Evolutionary conservation across 37 sponge, comb jelly and placozoan genomes (phyloP), one percentile per base, ranked within the genome.

Genomic region (Hormiphora californensis): DNA sequence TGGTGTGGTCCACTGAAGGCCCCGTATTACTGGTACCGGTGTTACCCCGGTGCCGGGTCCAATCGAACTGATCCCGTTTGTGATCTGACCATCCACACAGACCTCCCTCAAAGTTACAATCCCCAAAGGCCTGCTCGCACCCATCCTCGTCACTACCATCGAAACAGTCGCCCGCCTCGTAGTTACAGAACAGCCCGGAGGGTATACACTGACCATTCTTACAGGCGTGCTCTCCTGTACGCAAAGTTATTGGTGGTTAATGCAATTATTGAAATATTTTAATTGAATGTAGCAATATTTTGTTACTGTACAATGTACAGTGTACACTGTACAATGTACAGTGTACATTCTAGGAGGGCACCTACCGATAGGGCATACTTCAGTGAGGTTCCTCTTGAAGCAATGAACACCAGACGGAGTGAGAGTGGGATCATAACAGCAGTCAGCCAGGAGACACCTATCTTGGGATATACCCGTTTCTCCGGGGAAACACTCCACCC

Each of bases 31-130:
- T 25, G 9, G 89, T 44, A 5, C 85, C 85, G 5, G 89, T 88
- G 23, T 8, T 8, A 25, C 89, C 89, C 27, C 33, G 19, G 43
- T 63, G 86, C 11, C 54, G 5, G 32, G 89, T 88, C 89, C 89
- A 88, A 46, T 88, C 63, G 43, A 86, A 85, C 61, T 62, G 40
- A 63, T 88, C 89, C 35, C 32, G 2, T 32, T 39, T 54, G 25
- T 40, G 38, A 25, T 88, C 40, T 4, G 12, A 11, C 89, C 89
- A 88, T 1, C 85, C 51, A 85, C 88, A 88, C 36, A 46, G 8
- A 38, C 87, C 88, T 9, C 55, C 43, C 85, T 88, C 88, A 36
- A 88, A 88, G 63, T 85, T 65, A 30, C 88, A 88, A 30, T 67
- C 68, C 19, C 68, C 68, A 39, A 35, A 67, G 39, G 68, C 37